These are phyloP conservation scores for Pyrrhia umbra DNA, from an alignment of 2,888 invertebrate species.

Conservation along the genomic window DNA sequence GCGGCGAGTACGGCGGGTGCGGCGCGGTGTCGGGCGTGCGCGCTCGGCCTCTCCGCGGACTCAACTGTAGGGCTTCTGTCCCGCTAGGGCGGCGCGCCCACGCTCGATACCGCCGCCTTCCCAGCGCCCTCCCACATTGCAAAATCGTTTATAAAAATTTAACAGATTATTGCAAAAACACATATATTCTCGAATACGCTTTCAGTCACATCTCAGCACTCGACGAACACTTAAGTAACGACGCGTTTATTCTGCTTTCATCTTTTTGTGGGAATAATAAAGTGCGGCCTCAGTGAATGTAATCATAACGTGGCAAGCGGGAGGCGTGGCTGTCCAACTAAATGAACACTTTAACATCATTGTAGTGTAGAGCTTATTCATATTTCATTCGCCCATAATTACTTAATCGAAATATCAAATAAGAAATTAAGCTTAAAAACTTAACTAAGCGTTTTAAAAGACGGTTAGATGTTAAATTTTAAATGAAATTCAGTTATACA, in stretches of 20 bases:
- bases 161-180: slow-evolving; percentile 75
- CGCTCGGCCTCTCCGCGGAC: slow-evolving; percentile 78
- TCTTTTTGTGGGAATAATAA: slow-evolving; percentile 38
- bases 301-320: slow-evolving; percentile 58
- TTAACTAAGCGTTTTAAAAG: background rate
- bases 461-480: too few species aligned
- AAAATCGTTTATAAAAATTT: slow-evolving; percentile 82
- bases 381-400: slow-evolving; percentile 38
- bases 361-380: slow-evolving; percentile 62
- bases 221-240: slow-evolving; percentile 16
- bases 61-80: slow-evolving; percentile 85
- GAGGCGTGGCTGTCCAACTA: slow-evolving; percentile 65
- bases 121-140: slow-evolving; percentile 87
- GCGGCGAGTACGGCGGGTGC: slow-evolving; percentile 56
- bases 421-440: background rate
- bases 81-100: slow-evolving; percentile 88
- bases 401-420: slow-evolving; percentile 35
- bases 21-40: slow-evolving; percentile 73
- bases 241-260: slow-evolving; percentile 16
- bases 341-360: slow-evolving; percentile 54
- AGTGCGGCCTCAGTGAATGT: slow-evolving; percentile 45
- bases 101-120: slow-evolving; percentile 88
- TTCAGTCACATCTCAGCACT: slow-evolving; percentile 35
- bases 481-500: too few species aligned
- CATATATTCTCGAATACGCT: slow-evolving; percentile 46